Evolutionary conservation across 2,113 vertebrate genomes (phyloP).

Genomic region (Camelus dromedarius): DNA sequence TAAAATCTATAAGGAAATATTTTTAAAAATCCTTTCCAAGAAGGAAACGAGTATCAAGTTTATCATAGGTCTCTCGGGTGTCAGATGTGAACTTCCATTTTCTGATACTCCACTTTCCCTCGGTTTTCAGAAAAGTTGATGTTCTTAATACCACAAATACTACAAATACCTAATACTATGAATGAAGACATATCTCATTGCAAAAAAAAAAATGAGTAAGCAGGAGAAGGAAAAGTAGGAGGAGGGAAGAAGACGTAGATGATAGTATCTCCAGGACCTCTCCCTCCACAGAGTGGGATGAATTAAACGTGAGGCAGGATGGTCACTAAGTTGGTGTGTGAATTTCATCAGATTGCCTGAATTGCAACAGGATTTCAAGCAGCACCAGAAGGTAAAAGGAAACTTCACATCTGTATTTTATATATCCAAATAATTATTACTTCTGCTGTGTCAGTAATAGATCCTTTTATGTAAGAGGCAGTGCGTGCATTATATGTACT

Average conservation of each 20-base stretch:
- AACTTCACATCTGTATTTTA: background rate
- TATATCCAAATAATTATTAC: background rate
- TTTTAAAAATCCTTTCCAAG: slow-evolving; percentile 16
- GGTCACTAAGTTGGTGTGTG: slow-evolving; percentile 62
- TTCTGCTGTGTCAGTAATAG: background rate
- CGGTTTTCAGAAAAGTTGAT: background rate
- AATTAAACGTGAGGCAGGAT: slow-evolving; percentile 62
- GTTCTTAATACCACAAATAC: background rate
- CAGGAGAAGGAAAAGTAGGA: background rate
- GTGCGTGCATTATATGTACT: background rate
- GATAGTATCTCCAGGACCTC: background rate
- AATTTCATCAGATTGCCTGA: slow-evolving; percentile 81
- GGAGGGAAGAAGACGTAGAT: slow-evolving; percentile 10
- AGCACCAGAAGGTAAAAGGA: slow-evolving; percentile 63
- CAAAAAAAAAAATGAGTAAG: background rate
- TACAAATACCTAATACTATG: background rate
- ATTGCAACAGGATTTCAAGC: slow-evolving; percentile 42
- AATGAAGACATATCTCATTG: background rate
- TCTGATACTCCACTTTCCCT: background rate
- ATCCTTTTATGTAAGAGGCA: background rate
- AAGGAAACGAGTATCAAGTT: rapidly evolving
- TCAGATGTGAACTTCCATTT: background rate
- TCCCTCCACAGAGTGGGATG: background rate
- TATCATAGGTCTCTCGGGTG: rapidly evolving
- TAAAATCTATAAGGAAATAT: background rate